Evolutionary conservation across 2,888 invertebrate genomes (phyloP), one percentile per base, ranked within the genome.

Genomic region (Ypsolopha scabrella): DNA sequence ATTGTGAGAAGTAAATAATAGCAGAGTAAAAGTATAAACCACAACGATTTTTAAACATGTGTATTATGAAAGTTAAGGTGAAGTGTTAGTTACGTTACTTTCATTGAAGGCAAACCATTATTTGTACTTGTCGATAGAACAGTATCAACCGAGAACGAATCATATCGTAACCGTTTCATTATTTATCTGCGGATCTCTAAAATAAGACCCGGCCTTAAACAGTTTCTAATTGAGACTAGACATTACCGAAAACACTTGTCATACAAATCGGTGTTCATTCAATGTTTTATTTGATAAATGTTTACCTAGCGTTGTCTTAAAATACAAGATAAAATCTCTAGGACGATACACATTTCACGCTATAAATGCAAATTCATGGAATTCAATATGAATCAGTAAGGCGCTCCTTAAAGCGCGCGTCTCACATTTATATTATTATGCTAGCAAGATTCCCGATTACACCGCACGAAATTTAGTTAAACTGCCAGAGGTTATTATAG

Each of bases 301-400:
- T 71, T 75, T 63, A 72, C 71, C 77, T 82, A 76, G 75, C 63
- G 70, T 67, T 77, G 80, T 73, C 80, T 81, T 80, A 83, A 38
- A 80, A 78, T 75, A 79, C 72, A 78, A 76, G 77, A 79, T 80
- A 80, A 79, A 82, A 82, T 82, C 81, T 85, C 80, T 83, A 85
- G 80, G 77, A 83, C 82, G 75, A 81, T 77, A 83, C 73, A 80
- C 80, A 80, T 80, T 81, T 83, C 53, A 52, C 80, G 77, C 75
- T 81, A 82, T 82, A 85, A 85, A 86, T 86, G 86, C 86, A 86
- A 85, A 85, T 86, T 86, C 85, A 85, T 82, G 85, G 85, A 86
- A 86, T 86, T 85, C 83, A 85, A 82, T 76, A 80, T 75, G 68
- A 75, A 68, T 61, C 65, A 65, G 70, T 80, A 83, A 82, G 81